Conservation (phyloP, 2,888 invertebrate species). For the Caenorhabditis angaria region DNA sequence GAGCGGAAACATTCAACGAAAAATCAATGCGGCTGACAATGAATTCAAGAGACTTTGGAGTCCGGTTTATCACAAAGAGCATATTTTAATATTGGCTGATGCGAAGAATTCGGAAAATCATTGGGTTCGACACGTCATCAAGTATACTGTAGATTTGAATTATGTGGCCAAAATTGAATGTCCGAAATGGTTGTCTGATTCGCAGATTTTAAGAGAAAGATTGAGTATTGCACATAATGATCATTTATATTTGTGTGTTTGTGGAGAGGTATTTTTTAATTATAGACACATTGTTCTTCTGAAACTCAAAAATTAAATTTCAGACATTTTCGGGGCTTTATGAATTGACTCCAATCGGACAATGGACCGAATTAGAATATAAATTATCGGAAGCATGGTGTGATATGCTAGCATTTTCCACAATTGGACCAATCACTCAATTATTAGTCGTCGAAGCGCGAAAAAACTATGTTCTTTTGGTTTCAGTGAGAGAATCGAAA, state of each 20-base stretch:
- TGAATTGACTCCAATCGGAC: conserved; percentile 52
- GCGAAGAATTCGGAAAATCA: conserved; percentile 36
- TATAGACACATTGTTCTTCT: background rate
- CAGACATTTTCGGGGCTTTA: conserved; percentile 57
- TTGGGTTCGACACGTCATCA: conserved; percentile 51
- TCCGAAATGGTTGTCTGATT: conserved; percentile 50
- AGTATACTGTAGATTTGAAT: conserved; percentile 44
- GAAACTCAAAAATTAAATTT: background rate
- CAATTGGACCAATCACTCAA: conserved; percentile 57
- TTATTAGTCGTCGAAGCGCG: conserved; percentile 54
- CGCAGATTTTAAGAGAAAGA: conserved; percentile 46
- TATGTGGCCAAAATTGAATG: conserved; percentile 56
- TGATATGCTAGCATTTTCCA: conserved; percentile 57
- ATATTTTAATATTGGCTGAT: conserved; percentile 45
- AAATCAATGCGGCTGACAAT: conserved; percentile 29
- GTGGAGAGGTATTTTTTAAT: conserved; percentile 41
- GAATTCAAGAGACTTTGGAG: conserved; percentile 43
- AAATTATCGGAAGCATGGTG: conserved; percentile 53
- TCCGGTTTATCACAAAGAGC: conserved; percentile 51
- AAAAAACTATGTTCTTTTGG: conserved; percentile 49
- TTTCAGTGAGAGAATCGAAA: conserved; percentile 49
- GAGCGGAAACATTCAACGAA: conserved; percentile 39
- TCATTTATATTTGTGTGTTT: conserved; percentile 53
- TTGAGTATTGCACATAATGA: conserved; percentile 55
- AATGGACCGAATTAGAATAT: conserved; percentile 59